Evolutionary conservation across 2,113 vertebrate genomes (phyloP), one percentile per base, ranked within the genome.

Genomic region (Coracopsis vasa): DNA sequence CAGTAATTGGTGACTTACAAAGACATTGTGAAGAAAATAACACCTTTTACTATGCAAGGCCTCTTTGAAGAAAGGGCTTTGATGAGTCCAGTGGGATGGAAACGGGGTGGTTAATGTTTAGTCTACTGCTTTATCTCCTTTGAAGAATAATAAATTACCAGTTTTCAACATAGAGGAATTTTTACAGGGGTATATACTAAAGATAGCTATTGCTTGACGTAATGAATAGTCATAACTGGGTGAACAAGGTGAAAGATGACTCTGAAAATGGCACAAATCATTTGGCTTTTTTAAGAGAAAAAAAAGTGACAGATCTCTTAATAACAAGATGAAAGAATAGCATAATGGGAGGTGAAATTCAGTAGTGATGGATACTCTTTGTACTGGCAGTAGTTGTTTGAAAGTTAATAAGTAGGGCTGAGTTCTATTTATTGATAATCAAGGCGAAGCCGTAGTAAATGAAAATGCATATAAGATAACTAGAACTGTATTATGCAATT

Each of bases 51-150:
- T 80, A 3, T 65, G 16, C 42, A 89, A 69, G n/a, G 4, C 53
- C 29, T 39, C 41, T 91, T 92, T 69, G 81, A 92, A 92, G 45
- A 83, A 80, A 11, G 23, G n/a, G 13, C 70, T 95, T 95, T 96
- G 81, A 72, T 94, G 81, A 61, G 87, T 94, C n/a, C 73, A 60
- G 6, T 54, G 18, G 6, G 19, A 50, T 64, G 41, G 66, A 69
- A 85, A 61, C 28, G 37, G 19, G 7, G 16, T 81, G 35, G 50
- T 82, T 90, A 91, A 86, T 86, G 25, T 83, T 88, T 82, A 74
- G n/a, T 70, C 37, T 35, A 54, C 58, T 85, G 16, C 29, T 86
- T 75, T 85, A 53, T 64, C 28, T 82, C 2, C 5, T 82, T 48
- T 45, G 74, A 73, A 66, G 37, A 88, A 79, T 11, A 75, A 61